Evolutionary conservation across 2,797 vertebrate genomes (phyloP), one percentile per base, ranked within the genome.

Genomic region (Myripristis murdjan): DNA sequence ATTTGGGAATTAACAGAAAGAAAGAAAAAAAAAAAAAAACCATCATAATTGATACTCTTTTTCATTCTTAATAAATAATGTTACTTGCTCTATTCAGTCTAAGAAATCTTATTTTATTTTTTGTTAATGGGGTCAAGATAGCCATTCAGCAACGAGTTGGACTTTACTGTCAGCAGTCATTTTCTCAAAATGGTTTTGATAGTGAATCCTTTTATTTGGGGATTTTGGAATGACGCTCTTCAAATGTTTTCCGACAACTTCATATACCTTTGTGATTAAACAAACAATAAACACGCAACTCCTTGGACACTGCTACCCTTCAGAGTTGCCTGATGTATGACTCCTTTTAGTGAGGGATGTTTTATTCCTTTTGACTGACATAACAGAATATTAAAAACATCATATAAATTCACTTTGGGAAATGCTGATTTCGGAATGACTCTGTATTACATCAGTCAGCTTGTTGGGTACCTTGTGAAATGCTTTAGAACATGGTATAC

Each of bases 381-480:
- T 26, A 7, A 28, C 6, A 26, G 31, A 31, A 26, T n/a, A 53
- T 28, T 12, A 53, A 31, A 53, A 14, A 53, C 26, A 31, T 12
- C 51, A 16, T 11, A 7, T 3, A n/a, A 26, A 53, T n/a, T n/a
- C 5, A 53, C 14, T 28, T 28, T 16, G 23, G 8, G 6, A 28
- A 3, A 3, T 31, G n/a, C 15, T 28, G 26, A 8, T 24, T 28
- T 31, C 26, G 60, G 60, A 66, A 58, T 24, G 1, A 33, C 10
- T 37, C 23, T 28, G n/a, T 20, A 52, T 52, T 22, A 15, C 22
- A 51, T 12, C 20, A 52, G 49, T 15, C 5, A 15, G 24, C 11
- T 20, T 5, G 37, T 10, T 5, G 62, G 62, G 20, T n/a, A 31
- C 39, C 23, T 77, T 28, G 9, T 77, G 39, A 66, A 68, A 75